Base-by-base conservation (phyloP, 1,140 invertebrate genomes). In the Acyrthosiphon pisum region DNA sequence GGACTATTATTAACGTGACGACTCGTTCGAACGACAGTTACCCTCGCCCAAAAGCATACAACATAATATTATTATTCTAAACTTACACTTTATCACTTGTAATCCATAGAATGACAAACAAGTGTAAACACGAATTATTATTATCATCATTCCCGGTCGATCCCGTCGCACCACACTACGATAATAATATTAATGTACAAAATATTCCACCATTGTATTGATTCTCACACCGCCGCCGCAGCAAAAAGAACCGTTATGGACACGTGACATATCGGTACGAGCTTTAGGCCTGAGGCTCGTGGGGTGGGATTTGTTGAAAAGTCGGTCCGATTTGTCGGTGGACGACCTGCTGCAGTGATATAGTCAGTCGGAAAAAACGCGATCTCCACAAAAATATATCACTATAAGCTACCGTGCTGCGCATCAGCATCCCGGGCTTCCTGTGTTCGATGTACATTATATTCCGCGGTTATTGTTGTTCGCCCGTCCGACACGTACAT, bases 391-490 rank as follows among this genome's bases (percentile, higher is more conserved):
- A 76, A 18, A 76, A 4, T 18, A n/a, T 56, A 7, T 56, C 41
- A 41, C 41, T 56, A 37, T 22, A 46, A 30, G 30, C 35, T 83
- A 2, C 26, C 37, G 56, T 30, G 23, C 18, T 3, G 14, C 8
- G 35, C 35, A 83, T 2, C 30, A 68, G 30, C 60, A 11, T 22
- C 3, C 37, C 14, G 35, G 8, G 37, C 81, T 92, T 84, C 81
- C 81, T 56, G 91, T 86, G 48, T 93, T 84, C 81, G 26, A 93
- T 18, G n/a, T 76, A 18, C 3, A 76, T n/a, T 76, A 76, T 76
- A n/a, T 91, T 56, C 50, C 7, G 23, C 53, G 46, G 91, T 93
- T 56, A 93, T 93, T 93, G 81, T 92, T 92, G 91, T 93, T 86
- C 37, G 81, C 6, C 48, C 86, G 86, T 84, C 91, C 50, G 50